Percentiles rank a stretch among this genome's conserved stretches.
Conservation (phyloP, 2,888 invertebrate species). For the Caenorhabditis drosophilae region DNA sequence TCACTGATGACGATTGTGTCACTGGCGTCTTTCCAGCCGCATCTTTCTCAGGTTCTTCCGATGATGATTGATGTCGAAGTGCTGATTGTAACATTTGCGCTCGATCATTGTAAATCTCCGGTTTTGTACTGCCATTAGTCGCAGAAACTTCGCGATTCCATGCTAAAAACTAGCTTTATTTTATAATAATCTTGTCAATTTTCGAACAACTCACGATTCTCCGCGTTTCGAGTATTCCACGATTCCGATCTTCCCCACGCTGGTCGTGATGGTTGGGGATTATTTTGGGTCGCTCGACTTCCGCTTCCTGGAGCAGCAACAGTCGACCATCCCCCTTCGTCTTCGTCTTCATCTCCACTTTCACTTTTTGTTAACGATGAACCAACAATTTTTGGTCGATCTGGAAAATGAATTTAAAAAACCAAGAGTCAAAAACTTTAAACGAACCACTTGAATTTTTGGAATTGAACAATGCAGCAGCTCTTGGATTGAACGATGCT, state of each 20-base stretch:
- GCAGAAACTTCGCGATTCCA: slow-evolving; percentile 16
- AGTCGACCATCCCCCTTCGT: slow-evolving; percentile 30
- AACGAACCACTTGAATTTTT: neutral
- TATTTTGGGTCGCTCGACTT: neutral
- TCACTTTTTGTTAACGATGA: slow-evolving; percentile 6
- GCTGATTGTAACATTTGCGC: slow-evolving; percentile 25
- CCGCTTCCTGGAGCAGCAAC: slow-evolving; percentile 15
- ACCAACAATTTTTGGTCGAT: slow-evolving; percentile 21
- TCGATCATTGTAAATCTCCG: slow-evolving; percentile 22
- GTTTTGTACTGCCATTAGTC: no score
- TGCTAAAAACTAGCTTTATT: neutral
- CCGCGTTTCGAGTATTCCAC: slow-evolving; percentile 11
- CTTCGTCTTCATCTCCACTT: slow-evolving; percentile 27
- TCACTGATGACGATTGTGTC: neutral
- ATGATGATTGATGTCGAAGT: slow-evolving; percentile 12
- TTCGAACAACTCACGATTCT: neutral
- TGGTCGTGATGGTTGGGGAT: slow-evolving; percentile 8
- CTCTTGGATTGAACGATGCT: slow-evolving; percentile 50
- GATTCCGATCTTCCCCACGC: slow-evolving; percentile 29
- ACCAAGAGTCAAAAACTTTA: no score
- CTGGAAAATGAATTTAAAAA: no score
- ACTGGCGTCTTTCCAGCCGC: neutral
- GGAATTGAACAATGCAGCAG: slow-evolving; percentile 58
- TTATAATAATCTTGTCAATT: neutral
- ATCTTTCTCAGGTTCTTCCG: neutral